Conservation (phyloP, 1,140 invertebrate genomes). For the Caenorhabditis briggsae region DNA sequence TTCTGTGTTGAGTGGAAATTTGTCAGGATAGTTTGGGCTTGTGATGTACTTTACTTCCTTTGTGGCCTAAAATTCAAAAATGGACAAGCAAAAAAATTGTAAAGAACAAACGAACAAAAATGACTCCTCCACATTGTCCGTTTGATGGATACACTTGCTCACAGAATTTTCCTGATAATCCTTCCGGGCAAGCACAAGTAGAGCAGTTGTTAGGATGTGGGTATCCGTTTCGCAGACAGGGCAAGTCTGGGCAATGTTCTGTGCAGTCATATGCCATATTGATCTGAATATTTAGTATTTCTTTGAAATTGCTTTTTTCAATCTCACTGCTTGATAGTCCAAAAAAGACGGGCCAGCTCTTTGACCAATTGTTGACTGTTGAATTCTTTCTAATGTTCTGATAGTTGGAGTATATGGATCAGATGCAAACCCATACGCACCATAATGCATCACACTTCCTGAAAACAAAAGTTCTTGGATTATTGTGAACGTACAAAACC, state of each 20-base stretch:
- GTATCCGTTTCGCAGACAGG: constrained; percentile 73
- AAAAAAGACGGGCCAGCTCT: constrained; percentile 75
- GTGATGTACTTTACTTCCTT: constrained; percentile 59
- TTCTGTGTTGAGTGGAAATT: constrained; percentile 66
- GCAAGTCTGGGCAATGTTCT: constrained; percentile 68
- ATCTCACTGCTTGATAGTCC: constrained; percentile 73
- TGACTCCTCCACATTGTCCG: constrained; percentile 69
- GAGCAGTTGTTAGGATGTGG: constrained; percentile 74
- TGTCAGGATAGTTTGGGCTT: constrained; percentile 69
- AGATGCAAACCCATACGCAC: constrained; percentile 73
- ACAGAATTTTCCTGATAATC: constrained; percentile 70
- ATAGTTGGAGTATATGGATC: constrained; percentile 76
- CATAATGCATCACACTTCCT: constrained; percentile 78
- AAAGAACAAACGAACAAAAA: constrained; percentile 58
- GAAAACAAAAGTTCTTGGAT: neutral
- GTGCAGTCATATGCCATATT: constrained; percentile 74
- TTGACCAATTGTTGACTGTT: constrained; percentile 74
- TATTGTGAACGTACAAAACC: neutral
- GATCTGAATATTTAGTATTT: constrained; percentile 69
- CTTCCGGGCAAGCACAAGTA: constrained; percentile 71
- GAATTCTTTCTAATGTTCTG: constrained; percentile 71
- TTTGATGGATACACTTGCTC: constrained; percentile 66
- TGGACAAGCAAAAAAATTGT: neutral
- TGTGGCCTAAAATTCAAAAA: constrained; percentile 59
- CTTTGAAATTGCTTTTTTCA: neutral